Conservation (phyloP, 2,888 invertebrate genomes). For the Volucella bombylans region DNA sequence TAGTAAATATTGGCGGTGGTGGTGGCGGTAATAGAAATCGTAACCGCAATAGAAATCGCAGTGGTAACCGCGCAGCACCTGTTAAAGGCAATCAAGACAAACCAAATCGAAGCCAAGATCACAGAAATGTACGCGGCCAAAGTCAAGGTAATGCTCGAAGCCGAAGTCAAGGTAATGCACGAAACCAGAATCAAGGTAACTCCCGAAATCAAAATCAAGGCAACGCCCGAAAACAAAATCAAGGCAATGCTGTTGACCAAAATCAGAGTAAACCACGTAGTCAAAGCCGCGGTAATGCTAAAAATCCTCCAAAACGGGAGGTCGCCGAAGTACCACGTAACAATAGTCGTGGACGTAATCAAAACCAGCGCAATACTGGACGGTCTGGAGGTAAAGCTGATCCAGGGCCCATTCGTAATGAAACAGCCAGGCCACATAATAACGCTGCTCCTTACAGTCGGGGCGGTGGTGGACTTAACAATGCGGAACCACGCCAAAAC, state of each 20-base stretch:
- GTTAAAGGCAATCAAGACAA: background rate
- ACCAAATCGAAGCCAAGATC: background rate
- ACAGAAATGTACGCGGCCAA: background rate
- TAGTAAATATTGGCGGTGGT: conserved; percentile 46
- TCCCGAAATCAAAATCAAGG: background rate
- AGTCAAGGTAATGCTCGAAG: conserved; percentile 1
- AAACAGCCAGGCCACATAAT: conserved; percentile 25
- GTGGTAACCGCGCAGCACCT: conserved; percentile 28
- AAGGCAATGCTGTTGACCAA: conserved; percentile 1
- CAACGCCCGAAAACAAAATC: background rate
- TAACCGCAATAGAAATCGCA: conserved; percentile 45
- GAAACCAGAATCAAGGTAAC: background rate
- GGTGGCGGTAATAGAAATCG: conserved; percentile 39
- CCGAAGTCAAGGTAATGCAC: background rate
- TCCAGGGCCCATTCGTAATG: conserved; percentile 56
- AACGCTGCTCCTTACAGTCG: conserved; percentile 51
- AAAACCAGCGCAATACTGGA: conserved; percentile 18
- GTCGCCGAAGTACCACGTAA: background rate
- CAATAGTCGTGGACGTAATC: conserved; percentile 12
- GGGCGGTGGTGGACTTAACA: conserved; percentile 54
- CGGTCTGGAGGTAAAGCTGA: conserved; percentile 16
- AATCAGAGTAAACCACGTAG: background rate
- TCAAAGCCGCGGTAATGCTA: conserved; percentile 10
- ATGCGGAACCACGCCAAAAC: conserved; percentile 64
- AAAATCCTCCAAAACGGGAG: conserved; percentile 14